Base-by-base conservation (phyloP, 2,888 invertebrate species). In the Drosophila anceps region DNA sequence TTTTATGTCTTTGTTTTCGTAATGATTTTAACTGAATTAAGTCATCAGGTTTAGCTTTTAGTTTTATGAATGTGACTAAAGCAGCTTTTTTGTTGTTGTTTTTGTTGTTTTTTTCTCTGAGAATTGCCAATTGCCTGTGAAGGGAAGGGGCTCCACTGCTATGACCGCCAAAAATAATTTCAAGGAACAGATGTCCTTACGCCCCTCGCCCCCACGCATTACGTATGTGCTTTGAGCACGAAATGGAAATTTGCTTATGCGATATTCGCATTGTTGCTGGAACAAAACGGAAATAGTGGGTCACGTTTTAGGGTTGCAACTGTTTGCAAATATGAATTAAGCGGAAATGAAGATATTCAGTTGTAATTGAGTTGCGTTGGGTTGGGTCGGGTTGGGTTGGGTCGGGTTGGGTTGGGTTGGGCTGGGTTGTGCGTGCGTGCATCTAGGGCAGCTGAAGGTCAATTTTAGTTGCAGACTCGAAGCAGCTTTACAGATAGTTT, bases 101-200 rank as follows among this genome's bases (percentile, higher is more conserved):
- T 20, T 12, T 6, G 2, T 20, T 43, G 24, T 4, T 12, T 43
- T 20, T 44, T 44, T 44, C 2, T 24, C 7, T 44, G 20, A 13
- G 7, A 13, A 44, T 20, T 44, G 44, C 44, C 10, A 41, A 10
- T 41, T 41, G 18, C 9, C 41, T 18, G 41, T 10, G 18, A 4
- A 10, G 41, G 18, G 18, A 9, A 4, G n/a, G 4, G 2, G 41
- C 18, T 12, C 41, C 1, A 2, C 18, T 4, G 8, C 24, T 24
- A 0, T 24, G 79, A 69, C 64, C 63, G 61, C 33, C 53, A 61
- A 66, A 71, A 66, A 59, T 39, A 59, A 43, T 46, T 64, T 67
- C 67, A 77, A 72, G 77, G 65, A 76, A 54, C 15, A 35, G 73
- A 67, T 55, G 58, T 71, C 54, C 67, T 58, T 69, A n/a, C n/a